These are phyloP conservation scores for Apis florea DNA, from an alignment of 1,140 invertebrate genomes.

Conservation along the genomic window DNA sequence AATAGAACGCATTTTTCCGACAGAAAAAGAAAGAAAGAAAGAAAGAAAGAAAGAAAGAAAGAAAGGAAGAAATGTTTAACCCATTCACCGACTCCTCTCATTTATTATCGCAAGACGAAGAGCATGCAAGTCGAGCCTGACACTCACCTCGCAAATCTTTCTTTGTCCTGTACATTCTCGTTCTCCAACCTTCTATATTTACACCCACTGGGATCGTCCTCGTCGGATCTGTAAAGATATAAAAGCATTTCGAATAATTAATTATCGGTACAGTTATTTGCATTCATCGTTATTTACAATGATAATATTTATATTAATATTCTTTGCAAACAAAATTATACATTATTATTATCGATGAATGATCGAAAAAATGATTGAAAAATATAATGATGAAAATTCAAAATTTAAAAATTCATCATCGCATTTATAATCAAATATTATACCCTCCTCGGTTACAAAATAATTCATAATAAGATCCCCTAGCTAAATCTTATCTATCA, in stretches of 20 bases:
- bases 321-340: too few relatives aligned
- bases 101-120: slow-evolving; percentile 24
- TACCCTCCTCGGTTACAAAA: too few relatives aligned
- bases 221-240: slow-evolving; percentile 85
- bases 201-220: slow-evolving; percentile 89
- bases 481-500: too few relatives aligned
- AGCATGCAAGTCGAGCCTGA: slow-evolving; percentile 60
- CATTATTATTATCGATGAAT: too few relatives aligned
- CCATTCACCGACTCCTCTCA: slow-evolving; percentile 41
- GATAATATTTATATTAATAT: too few relatives aligned
- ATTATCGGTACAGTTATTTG: neutral
- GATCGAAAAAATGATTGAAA: too few relatives aligned
- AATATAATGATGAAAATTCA: too few relatives aligned
- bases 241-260: slow-evolving; percentile 15
- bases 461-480: too few relatives aligned
- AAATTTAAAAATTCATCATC: too few relatives aligned
- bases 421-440: too few relatives aligned
- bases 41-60: too few relatives aligned
- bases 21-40: neutral
- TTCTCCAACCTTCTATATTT: slow-evolving; percentile 95
- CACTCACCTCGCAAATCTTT: slow-evolving; percentile 93
- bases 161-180: slow-evolving; percentile 96
- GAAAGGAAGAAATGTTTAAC: slow-evolving; percentile 21
- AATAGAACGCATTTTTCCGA: slow-evolving; percentile 18
- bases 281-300: too few relatives aligned